Conservation (phyloP, 2,888 invertebrate species). For the Xylocampa areola region DNA sequence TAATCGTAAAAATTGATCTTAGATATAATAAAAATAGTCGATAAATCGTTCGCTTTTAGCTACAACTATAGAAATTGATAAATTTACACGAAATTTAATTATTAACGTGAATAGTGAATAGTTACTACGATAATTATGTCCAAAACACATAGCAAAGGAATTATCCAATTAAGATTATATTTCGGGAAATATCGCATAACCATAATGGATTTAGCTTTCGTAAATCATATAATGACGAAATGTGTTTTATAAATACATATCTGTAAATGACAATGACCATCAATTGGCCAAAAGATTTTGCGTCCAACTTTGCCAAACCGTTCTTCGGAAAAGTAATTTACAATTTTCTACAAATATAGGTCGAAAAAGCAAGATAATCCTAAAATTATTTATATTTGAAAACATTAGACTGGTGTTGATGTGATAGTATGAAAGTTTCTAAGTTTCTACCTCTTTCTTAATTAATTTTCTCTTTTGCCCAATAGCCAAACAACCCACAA, state of each 20-base stretch:
- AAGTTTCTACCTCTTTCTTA: no score
- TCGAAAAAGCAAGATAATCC: neutral
- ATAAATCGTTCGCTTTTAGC: conserved; percentile 45
- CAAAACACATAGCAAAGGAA: conserved; percentile 6
- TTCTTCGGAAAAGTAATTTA: conserved; percentile 17
- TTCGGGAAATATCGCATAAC: conserved; percentile 39
- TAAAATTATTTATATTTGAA: no score
- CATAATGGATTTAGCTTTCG: conserved; percentile 43
- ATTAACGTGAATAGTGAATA: no score
- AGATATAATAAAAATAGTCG: conserved; percentile 52
- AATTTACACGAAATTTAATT: conserved; percentile 20
- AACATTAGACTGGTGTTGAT: no score
- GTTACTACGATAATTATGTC: no score
- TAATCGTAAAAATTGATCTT: conserved; percentile 56
- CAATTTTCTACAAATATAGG: neutral
- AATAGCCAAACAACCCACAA: conserved; percentile 12
- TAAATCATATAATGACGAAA: no score
- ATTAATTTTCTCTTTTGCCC: conserved; percentile 8
- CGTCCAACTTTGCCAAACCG: conserved; percentile 30
- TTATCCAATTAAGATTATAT: conserved; percentile 20
- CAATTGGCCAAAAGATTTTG: conserved; percentile 43
- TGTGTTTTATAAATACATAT: conserved; percentile 54
- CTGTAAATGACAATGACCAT: conserved; percentile 58
- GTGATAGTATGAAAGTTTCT: no score
- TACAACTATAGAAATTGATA: conserved; percentile 27